Base-by-base conservation (phyloP, 2,113 vertebrate genomes). In the Corythaixoides concolor region DNA sequence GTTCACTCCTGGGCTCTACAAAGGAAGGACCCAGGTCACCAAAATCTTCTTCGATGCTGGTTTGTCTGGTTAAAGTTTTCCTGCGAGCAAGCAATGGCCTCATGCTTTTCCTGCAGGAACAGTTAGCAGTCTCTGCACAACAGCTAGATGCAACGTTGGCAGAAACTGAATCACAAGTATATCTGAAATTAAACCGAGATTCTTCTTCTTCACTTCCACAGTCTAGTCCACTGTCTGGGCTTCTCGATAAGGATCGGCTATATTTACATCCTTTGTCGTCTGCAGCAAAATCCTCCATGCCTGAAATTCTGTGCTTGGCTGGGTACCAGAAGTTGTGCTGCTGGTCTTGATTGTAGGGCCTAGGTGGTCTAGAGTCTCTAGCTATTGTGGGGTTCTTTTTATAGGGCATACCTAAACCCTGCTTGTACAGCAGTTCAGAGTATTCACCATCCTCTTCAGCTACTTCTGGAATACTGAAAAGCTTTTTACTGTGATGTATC, bases 401-500 rank as follows among this genome's bases (percentile, higher is more conserved):
- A 84, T 82, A 72, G 90, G 94, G 11, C 76, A 55, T 66, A 83
- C 97, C 97, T 85, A 92, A 68, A 75, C 94, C 97, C 96, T 97
- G 98, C 67, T 94, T 97, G 93, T 96, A 95, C 84, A 96, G 92
- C 72, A 93, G 60, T n/a, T 98, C 97, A 1, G 94, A 47, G 85
- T 72, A 93, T 41, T 98, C 98, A 8, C 86, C 83, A 39, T 99
- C 99, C 96, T 99, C 99, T 98, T 99, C 99, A 0, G 99, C 99
- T 95, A 99, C 99, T 98, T 99, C 99, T 0, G 99, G 99, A 96
- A 99, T 99, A 98, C 99, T 99, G 98, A 99, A 99, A 87, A 99
- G 99, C 74, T 98, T 98, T 96, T 99, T 99, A 96, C 98, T 98
- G 96, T 98, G 99, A 10, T 97, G 99, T 86, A 96, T 98, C 90